Conservation (phyloP, 2,797 vertebrate species). For the Orestias chungarensis region DNA sequence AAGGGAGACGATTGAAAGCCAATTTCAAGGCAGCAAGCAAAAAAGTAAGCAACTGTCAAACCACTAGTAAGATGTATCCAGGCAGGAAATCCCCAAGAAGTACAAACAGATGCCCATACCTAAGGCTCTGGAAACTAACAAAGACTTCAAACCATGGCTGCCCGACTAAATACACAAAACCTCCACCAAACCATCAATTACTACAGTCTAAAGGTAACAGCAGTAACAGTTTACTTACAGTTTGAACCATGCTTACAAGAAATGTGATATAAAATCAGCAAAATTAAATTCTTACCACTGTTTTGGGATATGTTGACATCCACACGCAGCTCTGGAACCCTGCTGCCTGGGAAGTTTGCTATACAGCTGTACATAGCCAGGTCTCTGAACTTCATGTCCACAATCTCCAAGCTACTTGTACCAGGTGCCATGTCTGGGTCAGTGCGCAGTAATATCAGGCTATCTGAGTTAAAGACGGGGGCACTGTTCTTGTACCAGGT, state of each 20-base stretch:
- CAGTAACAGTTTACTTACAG: not conserved
- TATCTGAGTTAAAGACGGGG: conserved; percentile 86
- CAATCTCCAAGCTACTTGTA: conserved; percentile 96
- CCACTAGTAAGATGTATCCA: too few species aligned
- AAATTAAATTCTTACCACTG: conserved; percentile 83
- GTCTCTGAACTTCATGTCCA: conserved; percentile 96
- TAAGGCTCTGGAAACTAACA: too few species aligned
- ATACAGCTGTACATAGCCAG: conserved; percentile 94
- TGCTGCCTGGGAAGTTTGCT: conserved; percentile 89
- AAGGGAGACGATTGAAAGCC: too few species aligned
- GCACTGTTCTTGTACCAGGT: conserved; percentile 95
- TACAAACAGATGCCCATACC: too few species aligned
- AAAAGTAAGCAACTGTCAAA: too few species aligned
- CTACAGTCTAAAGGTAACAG: not conserved
- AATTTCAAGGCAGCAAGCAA: too few species aligned
- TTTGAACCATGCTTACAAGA: not conserved
- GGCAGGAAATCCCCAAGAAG: too few species aligned
- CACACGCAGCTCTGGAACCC: conserved; percentile 87
- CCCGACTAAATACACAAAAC: too few species aligned
- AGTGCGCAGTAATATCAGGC: conserved; percentile 89
- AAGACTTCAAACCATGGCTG: too few species aligned
- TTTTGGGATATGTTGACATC: conserved; percentile 98
- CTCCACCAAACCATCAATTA: too few species aligned
- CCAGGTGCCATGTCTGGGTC: conserved; percentile 93
- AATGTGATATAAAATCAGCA: not conserved